Conservation (phyloP, 1,140 invertebrate genomes). For the Euura saliciscinereae region DNA sequence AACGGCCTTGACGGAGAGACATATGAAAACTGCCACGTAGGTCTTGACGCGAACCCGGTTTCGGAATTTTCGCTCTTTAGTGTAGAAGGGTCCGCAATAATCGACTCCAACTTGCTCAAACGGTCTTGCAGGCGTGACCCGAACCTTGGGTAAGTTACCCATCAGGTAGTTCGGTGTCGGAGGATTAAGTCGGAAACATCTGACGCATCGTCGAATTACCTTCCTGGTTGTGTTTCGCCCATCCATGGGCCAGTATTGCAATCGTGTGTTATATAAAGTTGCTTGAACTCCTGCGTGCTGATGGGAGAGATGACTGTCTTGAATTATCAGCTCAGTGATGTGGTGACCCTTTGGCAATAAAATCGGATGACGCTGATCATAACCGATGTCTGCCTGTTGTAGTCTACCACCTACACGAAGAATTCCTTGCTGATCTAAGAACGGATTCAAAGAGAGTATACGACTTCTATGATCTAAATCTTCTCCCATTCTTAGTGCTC, state of each 20-base stretch:
- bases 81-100: not conserved
- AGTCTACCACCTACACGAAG: conserved; percentile 52
- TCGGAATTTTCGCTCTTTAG: not conserved
- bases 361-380: conserved; percentile 44
- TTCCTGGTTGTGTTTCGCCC: conserved; percentile 21
- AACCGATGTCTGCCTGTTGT: conserved; percentile 31
- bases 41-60: not conserved
- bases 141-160: conserved; percentile 28
- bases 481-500: too few relatives aligned
- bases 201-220: conserved; percentile 19
- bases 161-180: conserved; percentile 18
- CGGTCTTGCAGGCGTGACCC: conserved; percentile 18
- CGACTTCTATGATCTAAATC: not conserved
- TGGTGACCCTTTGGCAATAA: conserved; percentile 36
- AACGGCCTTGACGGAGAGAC: not conserved
- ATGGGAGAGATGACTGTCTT: conserved; percentile 34
- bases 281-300: conserved; percentile 43
- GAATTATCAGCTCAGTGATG: conserved; percentile 27
- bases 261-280: conserved; percentile 23
- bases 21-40: not conserved
- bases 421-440: conserved; percentile 43
- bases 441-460: conserved; percentile 27
- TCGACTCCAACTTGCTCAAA: conserved; percentile 26
- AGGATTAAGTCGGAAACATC: conserved; percentile 21
- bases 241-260: conserved; percentile 31